Evolutionary conservation across 2,888 invertebrate genomes (phyloP), one percentile per base, ranked within the genome.

Genomic region (Psylliodes chrysocephalus): DNA sequence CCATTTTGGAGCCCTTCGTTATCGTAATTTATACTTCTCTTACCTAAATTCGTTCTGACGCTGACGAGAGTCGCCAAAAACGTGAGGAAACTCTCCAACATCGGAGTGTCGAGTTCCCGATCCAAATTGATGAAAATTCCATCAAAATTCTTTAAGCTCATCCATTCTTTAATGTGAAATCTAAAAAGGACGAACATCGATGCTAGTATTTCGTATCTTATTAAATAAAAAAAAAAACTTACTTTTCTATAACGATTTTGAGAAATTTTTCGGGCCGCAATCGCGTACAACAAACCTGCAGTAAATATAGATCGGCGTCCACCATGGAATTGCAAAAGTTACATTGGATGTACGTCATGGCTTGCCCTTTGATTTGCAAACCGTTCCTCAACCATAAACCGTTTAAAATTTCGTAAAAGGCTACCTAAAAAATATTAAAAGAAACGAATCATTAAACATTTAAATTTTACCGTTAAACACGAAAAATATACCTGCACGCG

Each of bases 271-370:
- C 93, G 0, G 95, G 90, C 56, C 93, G 92, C 64, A 97, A 86
- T 79, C 93, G 91, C 15, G 94, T 93, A 30, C 94, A 94, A 83
- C 96, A 95, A 54, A 97, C 89, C 87, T 98, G 98, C 72, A 98
- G 85, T 77, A 98, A 89, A 84, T 94, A 98, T 70, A 98, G 86
- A 85, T 98, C 98, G 79, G 97, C 94, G 82, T 98, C 98, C 8
- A 96, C 95, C 95, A 98, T 96, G 8, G 96, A 96, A 84, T 97
- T 97, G 85, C 97, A 98, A 85, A 98, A 98, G 84, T 98, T 97
- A 74, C 96, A 96, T 83, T 98, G 98, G 77, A 97, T 95, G 83
- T 98, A 98, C 14, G 97, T 96, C 96, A 97, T 97, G 30, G 96
- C 96, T 84, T 98, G 98, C n/a, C 97, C 97, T 82, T 95, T 95